These are phyloP conservation scores for Pteromalus puparum DNA, from an alignment of 1,140 invertebrate genomes.

Conservation along the genomic window DNA sequence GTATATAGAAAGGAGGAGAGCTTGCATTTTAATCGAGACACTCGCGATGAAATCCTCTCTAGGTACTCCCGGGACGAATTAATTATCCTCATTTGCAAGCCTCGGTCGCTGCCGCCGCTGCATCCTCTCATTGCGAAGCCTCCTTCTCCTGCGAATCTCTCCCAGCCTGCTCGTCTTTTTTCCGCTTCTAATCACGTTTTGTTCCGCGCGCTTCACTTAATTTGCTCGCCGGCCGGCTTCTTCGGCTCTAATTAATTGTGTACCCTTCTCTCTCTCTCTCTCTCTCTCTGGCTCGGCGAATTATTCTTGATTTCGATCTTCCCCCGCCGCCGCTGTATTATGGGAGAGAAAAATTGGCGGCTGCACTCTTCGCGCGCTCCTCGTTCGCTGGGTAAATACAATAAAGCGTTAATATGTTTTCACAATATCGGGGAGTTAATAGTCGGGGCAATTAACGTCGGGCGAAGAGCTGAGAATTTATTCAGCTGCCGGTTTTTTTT, in stretches of 20 bases:
- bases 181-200: slow-evolving; percentile 37
- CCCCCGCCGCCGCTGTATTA: neutral
- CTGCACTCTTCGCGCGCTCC: neutral
- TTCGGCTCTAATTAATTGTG: slow-evolving; percentile 32
- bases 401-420: neutral
- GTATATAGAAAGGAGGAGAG: neutral
- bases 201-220: slow-evolving; percentile 18
- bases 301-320: slow-evolving; percentile 9
- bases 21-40: slow-evolving; percentile 37
- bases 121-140: slow-evolving; percentile 25
- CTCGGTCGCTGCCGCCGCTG: slow-evolving; percentile 19
- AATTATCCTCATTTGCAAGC: slow-evolving; percentile 49
- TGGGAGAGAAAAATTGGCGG: neutral
- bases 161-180: neutral
- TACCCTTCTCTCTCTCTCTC: neutral
- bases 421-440: neutral
- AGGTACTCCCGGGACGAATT: slow-evolving; percentile 37
- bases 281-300: neutral
- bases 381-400: neutral
- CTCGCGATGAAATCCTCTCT: slow-evolving; percentile 41
- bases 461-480: neutral
- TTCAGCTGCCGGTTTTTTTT: neutral
- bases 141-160: slow-evolving; percentile 30
- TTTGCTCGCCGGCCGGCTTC: neutral
- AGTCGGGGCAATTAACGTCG: too few species aligned